Percentiles rank a stretch among this genome's conserved stretches.
phyloP scores from a whole-genome alignment of 2,113 vertebrate species.

The Poecile atricapillus region DNA sequence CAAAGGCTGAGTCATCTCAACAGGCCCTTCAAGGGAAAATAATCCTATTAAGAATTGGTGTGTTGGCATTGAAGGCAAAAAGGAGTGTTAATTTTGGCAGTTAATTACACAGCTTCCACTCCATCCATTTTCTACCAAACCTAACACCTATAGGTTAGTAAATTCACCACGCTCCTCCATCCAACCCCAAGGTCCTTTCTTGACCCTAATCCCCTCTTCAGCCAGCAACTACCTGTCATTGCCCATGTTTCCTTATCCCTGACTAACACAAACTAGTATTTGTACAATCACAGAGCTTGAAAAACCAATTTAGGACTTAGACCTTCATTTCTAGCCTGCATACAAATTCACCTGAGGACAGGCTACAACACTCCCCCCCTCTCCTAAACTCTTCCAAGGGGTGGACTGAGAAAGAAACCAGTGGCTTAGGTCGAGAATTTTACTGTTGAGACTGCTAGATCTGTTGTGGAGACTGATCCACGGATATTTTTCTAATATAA shows the following conservation, averaged over 20 bases:
- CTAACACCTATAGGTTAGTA: background rate
- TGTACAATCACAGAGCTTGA: background rate
- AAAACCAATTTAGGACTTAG: slow-evolving; percentile 25
- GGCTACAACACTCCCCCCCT: background rate
- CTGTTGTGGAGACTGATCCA: background rate
- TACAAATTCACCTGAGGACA: background rate
- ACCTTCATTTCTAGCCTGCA: background rate
- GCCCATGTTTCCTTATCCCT: background rate
- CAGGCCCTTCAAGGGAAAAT: background rate
- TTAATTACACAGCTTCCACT: background rate
- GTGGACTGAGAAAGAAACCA: background rate
- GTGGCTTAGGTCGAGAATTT: background rate
- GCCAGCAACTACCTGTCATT: background rate
- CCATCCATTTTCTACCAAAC: background rate
- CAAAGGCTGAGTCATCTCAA: background rate
- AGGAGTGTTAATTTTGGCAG: background rate
- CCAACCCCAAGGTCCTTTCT: background rate
- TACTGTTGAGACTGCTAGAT: background rate
- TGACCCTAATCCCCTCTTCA: background rate
- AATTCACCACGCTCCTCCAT: background rate
- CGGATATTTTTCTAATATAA: slow-evolving; percentile 40
- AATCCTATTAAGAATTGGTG: background rate
- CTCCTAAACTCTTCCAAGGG: background rate
- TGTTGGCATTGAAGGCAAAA: background rate
- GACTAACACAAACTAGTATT: background rate